Evolutionary conservation across 2,888 invertebrate species (phyloP).

Genomic region (Drosophila greeni): DNA sequence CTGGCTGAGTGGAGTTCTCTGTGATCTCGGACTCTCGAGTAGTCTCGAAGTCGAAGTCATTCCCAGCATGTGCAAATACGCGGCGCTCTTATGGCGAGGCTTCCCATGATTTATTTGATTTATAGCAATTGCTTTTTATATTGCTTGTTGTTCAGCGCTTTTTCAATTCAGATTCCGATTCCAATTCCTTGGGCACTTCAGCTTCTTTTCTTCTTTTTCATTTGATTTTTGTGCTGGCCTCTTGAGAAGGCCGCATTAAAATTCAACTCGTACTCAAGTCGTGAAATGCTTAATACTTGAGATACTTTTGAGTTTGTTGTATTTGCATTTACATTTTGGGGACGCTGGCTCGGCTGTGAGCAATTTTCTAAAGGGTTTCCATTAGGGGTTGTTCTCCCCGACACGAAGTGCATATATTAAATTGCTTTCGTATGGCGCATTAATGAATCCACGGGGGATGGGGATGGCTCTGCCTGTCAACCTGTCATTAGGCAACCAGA

Average conservation of each 20-base stretch:
- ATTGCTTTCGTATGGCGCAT: conserved; percentile 70
- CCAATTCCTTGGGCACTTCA: conserved; percentile 57
- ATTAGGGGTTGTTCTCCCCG: conserved; percentile 57
- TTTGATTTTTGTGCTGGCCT: conserved; percentile 28
- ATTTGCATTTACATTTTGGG: conserved; percentile 46
- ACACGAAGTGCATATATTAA: conserved; percentile 60
- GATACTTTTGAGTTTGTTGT: conserved; percentile 58
- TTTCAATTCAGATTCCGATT: conserved; percentile 29
- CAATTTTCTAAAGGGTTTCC: conserved; percentile 53
- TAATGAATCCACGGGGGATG: conserved; percentile 45
- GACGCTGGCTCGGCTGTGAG: conserved; percentile 27
- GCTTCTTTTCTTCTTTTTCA: conserved; percentile 28
- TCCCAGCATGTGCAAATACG: conserved; percentile 49
- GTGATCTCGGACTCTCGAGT: conserved; percentile 37
- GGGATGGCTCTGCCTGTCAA: conserved; percentile 42
- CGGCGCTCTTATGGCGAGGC: conserved; percentile 32
- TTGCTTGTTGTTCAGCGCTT: conserved; percentile 39
- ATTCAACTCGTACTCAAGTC: conserved; percentile 58
- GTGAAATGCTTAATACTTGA: conserved; percentile 68
- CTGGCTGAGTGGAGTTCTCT: conserved; percentile 21
- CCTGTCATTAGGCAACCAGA: conserved; percentile 64
- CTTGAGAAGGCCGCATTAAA: conserved; percentile 62
- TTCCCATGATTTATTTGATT: conserved; percentile 60
- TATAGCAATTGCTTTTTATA: conserved; percentile 61
- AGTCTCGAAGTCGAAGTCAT: conserved; percentile 32